Evolutionary conservation across 2,113 vertebrate genomes (phyloP).

Genomic region (Tympanuchus pallidicinctus): DNA sequence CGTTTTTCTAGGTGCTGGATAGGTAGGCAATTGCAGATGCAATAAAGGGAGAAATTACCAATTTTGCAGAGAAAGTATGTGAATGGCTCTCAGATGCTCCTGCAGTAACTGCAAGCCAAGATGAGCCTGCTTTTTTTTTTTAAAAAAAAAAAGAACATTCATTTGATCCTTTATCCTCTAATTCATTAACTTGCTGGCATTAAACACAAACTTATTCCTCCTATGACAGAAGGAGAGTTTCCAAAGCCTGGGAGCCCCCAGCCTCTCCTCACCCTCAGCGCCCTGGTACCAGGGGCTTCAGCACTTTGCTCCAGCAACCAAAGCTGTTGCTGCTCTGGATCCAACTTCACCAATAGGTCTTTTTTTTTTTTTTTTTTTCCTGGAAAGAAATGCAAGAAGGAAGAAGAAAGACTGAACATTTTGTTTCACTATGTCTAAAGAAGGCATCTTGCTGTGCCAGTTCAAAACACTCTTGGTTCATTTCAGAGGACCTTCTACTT

Average conservation of each 20-base stretch:
- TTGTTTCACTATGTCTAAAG: neutral
- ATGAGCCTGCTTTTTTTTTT: neutral
- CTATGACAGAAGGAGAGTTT: neutral
- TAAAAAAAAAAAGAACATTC: neutral
- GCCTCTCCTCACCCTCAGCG: neutral
- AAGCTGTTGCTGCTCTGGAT: neutral
- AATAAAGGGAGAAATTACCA: neutral
- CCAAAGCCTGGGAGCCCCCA: neutral
- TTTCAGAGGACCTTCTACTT: neutral
- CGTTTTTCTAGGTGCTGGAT: neutral
- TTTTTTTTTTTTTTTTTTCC: neutral
- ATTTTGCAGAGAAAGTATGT: neutral
- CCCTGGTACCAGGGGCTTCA: neutral
- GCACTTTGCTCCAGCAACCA: neutral
- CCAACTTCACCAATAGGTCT: neutral
- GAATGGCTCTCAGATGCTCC: neutral
- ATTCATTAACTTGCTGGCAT: neutral
- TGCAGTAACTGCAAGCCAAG: neutral
- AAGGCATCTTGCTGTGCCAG: neutral
- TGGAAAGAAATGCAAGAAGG: neutral
- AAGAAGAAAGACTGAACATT: neutral
- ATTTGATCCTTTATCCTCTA: neutral
- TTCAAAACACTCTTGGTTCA: neutral
- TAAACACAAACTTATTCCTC: neutral
- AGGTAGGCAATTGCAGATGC: neutral